A percentile compares a stretch with the other conserved stretches of the same genome.
Conservation (phyloP, 35 echinoderm and acorn worm genomes). For the Apostichopus californicus region DNA sequence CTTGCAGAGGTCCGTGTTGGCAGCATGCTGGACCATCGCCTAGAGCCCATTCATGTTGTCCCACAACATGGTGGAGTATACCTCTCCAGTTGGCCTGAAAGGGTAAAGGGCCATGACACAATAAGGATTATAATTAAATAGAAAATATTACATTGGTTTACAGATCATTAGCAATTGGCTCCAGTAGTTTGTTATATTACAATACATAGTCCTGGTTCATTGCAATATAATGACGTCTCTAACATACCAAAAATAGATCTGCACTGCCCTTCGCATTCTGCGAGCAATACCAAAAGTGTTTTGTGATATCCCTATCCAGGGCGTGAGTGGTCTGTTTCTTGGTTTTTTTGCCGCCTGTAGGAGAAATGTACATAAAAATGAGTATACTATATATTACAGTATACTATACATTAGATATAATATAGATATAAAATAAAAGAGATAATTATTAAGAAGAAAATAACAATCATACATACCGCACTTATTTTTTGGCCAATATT, state of each 20-base stretch:
- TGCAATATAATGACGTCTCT: no score
- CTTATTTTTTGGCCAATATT: conserved; percentile 44
- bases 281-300: conserved; percentile 50
- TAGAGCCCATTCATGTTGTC: not conserved
- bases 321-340: not conserved
- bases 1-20: not conserved
- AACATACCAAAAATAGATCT: no score
- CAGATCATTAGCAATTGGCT: no score
- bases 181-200: not conserved
- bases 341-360: not conserved
- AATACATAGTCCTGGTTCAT: no score
- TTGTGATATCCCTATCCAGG: conserved; percentile 14
- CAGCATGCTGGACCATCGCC: conserved; percentile 2
- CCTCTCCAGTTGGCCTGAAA: conserved; percentile 2
- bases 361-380: not conserved
- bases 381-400: no score
- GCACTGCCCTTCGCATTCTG: no score
- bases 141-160: no score
- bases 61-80: conserved; percentile 2
- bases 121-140: no score
- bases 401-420: not conserved
- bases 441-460: not conserved
- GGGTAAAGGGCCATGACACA: no score
- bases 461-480: conserved; percentile 2
- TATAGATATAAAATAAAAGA: not conserved